Conservation (phyloP, 2,113 vertebrate species). For the Alosa alosa region DNA sequence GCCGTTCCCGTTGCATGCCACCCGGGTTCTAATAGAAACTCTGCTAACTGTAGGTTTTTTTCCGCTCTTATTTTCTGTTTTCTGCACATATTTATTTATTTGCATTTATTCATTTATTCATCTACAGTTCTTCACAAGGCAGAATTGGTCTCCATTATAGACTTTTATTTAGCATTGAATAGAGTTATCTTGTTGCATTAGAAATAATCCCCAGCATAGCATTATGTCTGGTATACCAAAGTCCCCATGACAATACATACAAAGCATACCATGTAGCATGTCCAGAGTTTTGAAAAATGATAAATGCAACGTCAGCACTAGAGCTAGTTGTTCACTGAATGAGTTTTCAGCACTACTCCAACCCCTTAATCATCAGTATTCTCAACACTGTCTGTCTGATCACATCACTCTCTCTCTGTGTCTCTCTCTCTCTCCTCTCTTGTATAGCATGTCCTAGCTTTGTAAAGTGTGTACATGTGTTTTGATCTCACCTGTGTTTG, state of each 20-base stretch:
- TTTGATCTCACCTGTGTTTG: not conserved
- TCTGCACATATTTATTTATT: not conserved
- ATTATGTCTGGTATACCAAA: not conserved
- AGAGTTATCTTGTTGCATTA: no score
- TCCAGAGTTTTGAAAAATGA: not conserved
- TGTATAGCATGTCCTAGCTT: not conserved
- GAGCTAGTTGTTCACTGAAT: not conserved
- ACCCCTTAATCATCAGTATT: not conserved
- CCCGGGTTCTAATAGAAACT: conserved; percentile 64
- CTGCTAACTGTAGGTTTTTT: conserved; percentile 58
- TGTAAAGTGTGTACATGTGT: not conserved
- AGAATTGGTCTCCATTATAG: no score
- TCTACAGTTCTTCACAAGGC: no score
- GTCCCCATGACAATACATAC: not conserved
- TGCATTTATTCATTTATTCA: not conserved
- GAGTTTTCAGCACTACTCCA: no score
- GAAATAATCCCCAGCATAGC: not conserved
- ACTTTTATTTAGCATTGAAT: no score
- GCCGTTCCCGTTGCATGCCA: conserved; percentile 73
- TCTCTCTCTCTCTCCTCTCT: not conserved
- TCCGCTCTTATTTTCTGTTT: not conserved
- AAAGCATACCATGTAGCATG: not conserved
- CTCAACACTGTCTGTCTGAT: not conserved
- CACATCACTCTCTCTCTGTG: not conserved
- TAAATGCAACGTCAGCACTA: not conserved